phyloP scores from a whole-genome alignment of 2,888 invertebrate species.

The Xylocampa areola region DNA sequence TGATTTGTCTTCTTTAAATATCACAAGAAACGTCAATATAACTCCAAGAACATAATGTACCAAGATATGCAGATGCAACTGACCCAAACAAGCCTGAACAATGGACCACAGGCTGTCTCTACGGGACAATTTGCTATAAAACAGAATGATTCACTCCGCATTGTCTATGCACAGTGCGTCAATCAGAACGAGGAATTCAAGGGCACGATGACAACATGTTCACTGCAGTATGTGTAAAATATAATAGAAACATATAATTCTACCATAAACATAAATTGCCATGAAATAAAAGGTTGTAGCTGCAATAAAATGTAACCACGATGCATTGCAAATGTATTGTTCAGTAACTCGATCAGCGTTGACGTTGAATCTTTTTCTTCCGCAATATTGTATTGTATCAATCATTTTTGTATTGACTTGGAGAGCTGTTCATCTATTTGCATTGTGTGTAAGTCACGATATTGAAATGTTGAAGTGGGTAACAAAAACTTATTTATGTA shows the following conservation, averaged over 20 bases:
- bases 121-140: slow-evolving; percentile 58
- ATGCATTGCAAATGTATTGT: neutral
- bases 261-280: slow-evolving; percentile 36
- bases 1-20: slow-evolving; percentile 7
- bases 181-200: slow-evolving; percentile 47
- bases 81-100: slow-evolving; percentile 46
- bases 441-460: slow-evolving; percentile 5
- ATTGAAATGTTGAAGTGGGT: slow-evolving; percentile 11
- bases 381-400: no score
- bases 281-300: slow-evolving; percentile 3
- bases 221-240: slow-evolving; percentile 38
- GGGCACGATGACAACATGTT: slow-evolving; percentile 51
- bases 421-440: slow-evolving; percentile 7
- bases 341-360: no score
- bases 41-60: slow-evolving; percentile 24
- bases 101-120: slow-evolving; percentile 48
- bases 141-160: slow-evolving; percentile 61
- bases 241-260: slow-evolving; percentile 35
- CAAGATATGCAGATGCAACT: slow-evolving; percentile 40
- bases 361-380: no score
- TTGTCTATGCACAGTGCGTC: slow-evolving; percentile 60
- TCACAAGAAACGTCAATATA: slow-evolving; percentile 7
- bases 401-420: neutral
- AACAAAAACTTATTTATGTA: slow-evolving; percentile 15
- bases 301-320: slow-evolving; percentile 7